Evolutionary conservation across 1,140 invertebrate genomes (phyloP), one percentile per base, ranked within the genome.

Genomic region (Condylostylus longicornis): DNA sequence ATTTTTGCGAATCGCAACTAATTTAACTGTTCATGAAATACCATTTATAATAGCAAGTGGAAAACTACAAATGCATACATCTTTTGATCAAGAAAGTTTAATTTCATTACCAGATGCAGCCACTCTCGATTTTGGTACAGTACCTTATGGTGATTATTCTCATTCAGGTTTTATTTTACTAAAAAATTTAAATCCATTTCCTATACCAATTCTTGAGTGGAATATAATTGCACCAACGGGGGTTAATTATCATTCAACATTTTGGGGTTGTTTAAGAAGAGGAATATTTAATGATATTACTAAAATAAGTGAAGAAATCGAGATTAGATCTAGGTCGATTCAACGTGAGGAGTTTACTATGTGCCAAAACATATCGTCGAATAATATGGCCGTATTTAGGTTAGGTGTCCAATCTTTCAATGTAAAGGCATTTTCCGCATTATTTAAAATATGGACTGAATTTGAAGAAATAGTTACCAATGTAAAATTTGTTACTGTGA

Each of bases 381-480:
- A 35, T 69, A 69, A 46, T 68, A 78, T 33, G 62, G 74, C 42
- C 68, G 71, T 85, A 25, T 79, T 87, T 50, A 70, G 74, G 43
- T 64, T 87, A 21, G 71, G 72, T 46, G 68, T 87, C 3, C 68
- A 73, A 43, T 78, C 80, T 4, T 66, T 71, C 44, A 61, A 68
- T 7, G 78, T 85, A 45, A 82, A 81, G 29, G 64, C 71, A 15
- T 74, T 77, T 48, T 64, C 68, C 41, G 80, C 75, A 19, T 72
- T 78, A 43, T 69, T 85, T 2, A 72, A 75, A 45, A 67, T 87
- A n/a, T 68, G 70, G 45, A 85, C 82, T 14, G 70, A 75, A 18
- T 82, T 74, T 58, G 79, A 88, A 50, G 64, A 70, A 41, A 59
- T 80, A 10, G 68, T 62, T 3, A 62, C 77, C 18, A 68, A 71